Base-by-base conservation (phyloP, 2,113 vertebrate genomes). In the Caranx ignobilis region DNA sequence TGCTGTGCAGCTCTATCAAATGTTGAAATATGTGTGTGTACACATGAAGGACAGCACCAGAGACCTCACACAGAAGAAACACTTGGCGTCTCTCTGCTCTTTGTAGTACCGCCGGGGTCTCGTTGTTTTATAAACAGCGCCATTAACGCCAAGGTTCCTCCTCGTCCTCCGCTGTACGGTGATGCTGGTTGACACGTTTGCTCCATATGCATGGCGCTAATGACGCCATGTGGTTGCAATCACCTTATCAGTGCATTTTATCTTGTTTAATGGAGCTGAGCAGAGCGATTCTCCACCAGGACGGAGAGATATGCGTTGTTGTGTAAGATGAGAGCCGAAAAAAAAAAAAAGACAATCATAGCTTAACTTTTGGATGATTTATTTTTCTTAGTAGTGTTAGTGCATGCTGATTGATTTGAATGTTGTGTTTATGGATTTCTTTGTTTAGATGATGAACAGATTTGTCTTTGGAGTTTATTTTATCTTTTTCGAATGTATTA, bases 151-250 rank as follows among this genome's bases (percentile, higher is more conserved):
- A 73, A 73, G 82, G 84, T 88, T 91, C 68, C 81, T 80, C 71
- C 83, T 71, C 16, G 68, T 88, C 82, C 80, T 71, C 55, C 56
- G 3, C 72, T 13, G 77, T 55, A 45, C 32, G 66, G 71, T 45
- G 85, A 87, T 67, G 88, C 83, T 34, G 82, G 80, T 78, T 88
- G 88, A 91, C 91, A 93, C 92, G 84, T 94, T 94, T 78, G 16
- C 86, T 93, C 92, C 91, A 93, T 88, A 90, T 93, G 93, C 82
- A 71, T 21, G 7, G 37, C 7, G 73, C 83, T 88, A 92, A 93
- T 84, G 86, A 89, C 21, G 47, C 79, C 92, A 93, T 93, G 90
- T 94, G 93, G 84, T 85, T 92, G 83, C 88, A 91, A 87, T 93
- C 83, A 71, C 78, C 87, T 90, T 92, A 91, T 93, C 91, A 4